Percentiles rank a stretch among this genome's conserved stretches.
phyloP scores from a whole-genome alignment of 2,113 vertebrate species.

The Rhizomys pruinosus region DNA sequence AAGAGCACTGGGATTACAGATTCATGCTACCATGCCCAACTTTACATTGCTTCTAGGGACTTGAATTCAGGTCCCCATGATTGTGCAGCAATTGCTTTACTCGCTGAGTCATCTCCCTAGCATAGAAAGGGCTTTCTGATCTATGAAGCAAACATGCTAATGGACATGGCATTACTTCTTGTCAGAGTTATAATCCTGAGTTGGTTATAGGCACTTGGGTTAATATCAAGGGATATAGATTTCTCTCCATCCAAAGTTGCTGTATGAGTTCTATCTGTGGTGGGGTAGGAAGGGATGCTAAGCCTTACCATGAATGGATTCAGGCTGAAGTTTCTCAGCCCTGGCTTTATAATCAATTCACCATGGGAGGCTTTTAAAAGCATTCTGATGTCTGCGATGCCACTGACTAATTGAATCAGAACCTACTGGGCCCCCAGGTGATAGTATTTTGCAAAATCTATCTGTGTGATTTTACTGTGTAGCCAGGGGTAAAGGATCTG shows the following conservation, averaged over 20 bases:
- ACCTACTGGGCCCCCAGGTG: background rate
- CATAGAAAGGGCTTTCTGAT: background rate
- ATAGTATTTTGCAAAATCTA: constrained; percentile 22
- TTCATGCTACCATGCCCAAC: background rate
- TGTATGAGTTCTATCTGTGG: background rate
- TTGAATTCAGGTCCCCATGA: background rate
- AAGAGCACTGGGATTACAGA: background rate
- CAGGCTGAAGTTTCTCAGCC: background rate
- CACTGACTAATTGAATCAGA: constrained; percentile 15
- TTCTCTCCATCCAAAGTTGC: background rate
- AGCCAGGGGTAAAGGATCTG: background rate
- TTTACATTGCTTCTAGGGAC: background rate
- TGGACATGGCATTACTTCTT: background rate
- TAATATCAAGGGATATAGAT: background rate
- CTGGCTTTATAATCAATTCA: background rate
- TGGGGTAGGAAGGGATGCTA: background rate
- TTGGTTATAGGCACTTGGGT: background rate
- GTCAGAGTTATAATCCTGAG: background rate
- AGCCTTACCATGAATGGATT: background rate
- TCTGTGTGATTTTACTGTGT: background rate
- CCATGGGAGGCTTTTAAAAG: constrained; percentile 8
- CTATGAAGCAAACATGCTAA: background rate
- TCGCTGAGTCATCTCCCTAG: background rate
- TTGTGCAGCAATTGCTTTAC: background rate
- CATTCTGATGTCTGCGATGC: background rate